Evolutionary conservation across 2,113 vertebrate species (phyloP).

Genomic region (Meles meles): DNA sequence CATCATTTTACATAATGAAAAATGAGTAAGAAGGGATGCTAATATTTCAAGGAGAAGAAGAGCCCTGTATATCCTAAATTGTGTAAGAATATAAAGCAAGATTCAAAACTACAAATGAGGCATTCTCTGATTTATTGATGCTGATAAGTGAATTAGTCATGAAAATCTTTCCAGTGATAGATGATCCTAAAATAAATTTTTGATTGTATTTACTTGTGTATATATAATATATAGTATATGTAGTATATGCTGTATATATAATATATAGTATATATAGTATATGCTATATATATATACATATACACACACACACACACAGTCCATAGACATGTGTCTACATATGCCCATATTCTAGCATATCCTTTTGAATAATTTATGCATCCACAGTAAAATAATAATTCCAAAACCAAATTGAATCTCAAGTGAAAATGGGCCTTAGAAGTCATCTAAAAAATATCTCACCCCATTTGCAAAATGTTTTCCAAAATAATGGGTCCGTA

Average conservation of each 20-base stretch:
- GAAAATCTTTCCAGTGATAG: neutral
- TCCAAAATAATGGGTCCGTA: neutral
- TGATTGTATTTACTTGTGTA: neutral
- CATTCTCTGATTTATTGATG: neutral
- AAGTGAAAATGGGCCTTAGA: neutral
- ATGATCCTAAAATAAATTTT: neutral
- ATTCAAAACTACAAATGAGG: neutral
- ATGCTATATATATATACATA: neutral
- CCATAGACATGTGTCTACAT: neutral
- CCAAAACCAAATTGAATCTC: neutral
- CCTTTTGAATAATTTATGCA: slow-evolving; percentile 1
- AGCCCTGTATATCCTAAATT: neutral
- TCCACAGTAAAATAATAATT: neutral
- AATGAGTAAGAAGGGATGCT: neutral
- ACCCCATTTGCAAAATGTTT: neutral
- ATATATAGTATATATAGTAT: neutral
- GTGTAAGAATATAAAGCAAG: neutral
- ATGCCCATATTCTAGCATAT: neutral
- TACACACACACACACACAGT: neutral
- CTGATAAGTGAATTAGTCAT: neutral
- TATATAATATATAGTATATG: neutral
- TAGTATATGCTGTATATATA: neutral
- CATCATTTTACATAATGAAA: neutral
- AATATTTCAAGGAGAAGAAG: neutral
- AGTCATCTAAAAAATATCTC: neutral